A percentile compares a stretch with the other conserved stretches of the same genome.
phyloP scores from a whole-genome alignment of 2,113 vertebrate genomes.

The Corythoichthys intestinalis region DNA sequence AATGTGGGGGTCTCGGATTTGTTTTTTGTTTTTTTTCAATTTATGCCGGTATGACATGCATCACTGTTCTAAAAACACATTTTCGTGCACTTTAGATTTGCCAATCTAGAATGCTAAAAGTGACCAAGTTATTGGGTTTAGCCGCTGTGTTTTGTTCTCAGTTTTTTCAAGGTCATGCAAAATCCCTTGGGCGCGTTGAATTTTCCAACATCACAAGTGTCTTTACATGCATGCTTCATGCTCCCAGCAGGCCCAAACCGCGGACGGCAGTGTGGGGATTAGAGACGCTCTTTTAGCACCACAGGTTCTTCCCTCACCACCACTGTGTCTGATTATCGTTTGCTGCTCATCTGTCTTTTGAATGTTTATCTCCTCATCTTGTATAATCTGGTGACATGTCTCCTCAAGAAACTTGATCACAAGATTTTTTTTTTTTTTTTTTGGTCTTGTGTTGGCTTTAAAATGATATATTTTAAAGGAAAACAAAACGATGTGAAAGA shows the following conservation, averaged over 20 bases:
- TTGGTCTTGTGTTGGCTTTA: neutral
- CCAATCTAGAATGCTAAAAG: neutral
- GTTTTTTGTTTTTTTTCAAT: too few species aligned
- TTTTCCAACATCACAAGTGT: neutral
- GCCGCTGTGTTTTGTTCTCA: neutral
- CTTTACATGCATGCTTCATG: neutral
- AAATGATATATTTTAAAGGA: neutral
- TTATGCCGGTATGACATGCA: too few species aligned
- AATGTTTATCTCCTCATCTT: constrained; percentile 30
- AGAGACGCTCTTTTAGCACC: constrained; percentile 16
- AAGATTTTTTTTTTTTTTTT: neutral
- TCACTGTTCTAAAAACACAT: too few species aligned
- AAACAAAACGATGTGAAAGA: constrained; percentile 9
- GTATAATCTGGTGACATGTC: constrained; percentile 9
- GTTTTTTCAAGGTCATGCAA: neutral
- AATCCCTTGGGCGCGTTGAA: neutral
- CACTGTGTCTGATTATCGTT: constrained; percentile 7
- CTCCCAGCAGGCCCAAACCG: neutral
- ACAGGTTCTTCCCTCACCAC: neutral
- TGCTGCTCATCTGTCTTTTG: constrained; percentile 3
- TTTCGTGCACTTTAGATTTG: too few species aligned
- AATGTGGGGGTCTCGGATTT: too few species aligned
- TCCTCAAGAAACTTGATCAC: constrained; percentile 10
- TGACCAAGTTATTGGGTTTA: neutral
- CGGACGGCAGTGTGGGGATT: constrained; percentile 18